phyloP scores from a whole-genome alignment of 2,797 vertebrate genomes.

The Scleropages formosus region DNA sequence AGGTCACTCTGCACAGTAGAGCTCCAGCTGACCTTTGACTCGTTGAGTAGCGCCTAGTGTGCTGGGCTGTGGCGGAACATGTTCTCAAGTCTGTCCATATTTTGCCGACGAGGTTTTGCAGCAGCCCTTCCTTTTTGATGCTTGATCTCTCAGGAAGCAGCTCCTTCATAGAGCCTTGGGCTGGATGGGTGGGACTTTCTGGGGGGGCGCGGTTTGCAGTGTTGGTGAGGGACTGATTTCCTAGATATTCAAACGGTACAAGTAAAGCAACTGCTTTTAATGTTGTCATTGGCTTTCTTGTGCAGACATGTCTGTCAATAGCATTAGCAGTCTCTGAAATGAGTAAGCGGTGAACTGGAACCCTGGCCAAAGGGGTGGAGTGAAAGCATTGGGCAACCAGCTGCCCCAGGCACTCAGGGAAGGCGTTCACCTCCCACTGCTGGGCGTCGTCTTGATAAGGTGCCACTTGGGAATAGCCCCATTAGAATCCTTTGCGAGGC shows the following conservation, averaged over 20 bases:
- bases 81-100: constrained; percentile 14
- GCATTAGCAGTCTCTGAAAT: not conserved
- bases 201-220: not conserved
- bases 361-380: not conserved
- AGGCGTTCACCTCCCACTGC: too few relatives aligned
- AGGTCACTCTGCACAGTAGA: constrained; percentile 25
- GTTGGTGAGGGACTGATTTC: not conserved
- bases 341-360: not conserved
- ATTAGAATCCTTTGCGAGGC: not conserved
- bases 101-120: constrained; percentile 36
- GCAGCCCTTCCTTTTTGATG: not conserved
- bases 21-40: constrained; percentile 13
- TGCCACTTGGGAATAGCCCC: not conserved
- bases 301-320: not conserved
- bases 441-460: not conserved
- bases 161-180: not conserved
- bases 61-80: not conserved
- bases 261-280: not conserved
- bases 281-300: not conserved
- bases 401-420: not conserved
- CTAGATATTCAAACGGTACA: not conserved
- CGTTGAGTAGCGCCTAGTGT: not conserved
- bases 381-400: not conserved
- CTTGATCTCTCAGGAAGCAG: constrained; percentile 10
- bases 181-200: not conserved